Evolutionary conservation across 2,113 vertebrate genomes (phyloP).

Genomic region (Taurulus bubalis): DNA sequence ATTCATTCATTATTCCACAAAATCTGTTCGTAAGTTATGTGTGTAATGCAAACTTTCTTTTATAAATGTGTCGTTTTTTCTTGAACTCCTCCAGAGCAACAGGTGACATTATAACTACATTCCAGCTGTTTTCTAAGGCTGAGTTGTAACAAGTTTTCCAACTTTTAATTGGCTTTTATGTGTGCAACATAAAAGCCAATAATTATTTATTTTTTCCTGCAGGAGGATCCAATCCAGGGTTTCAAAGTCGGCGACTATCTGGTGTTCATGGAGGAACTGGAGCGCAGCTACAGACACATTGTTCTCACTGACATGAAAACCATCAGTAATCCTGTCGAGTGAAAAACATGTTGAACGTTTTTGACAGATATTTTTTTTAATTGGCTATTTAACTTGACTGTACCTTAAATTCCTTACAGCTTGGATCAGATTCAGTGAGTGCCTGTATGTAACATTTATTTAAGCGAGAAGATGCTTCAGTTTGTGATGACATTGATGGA

Average conservation of each 20-base stretch:
- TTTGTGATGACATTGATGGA: neutral
- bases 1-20: too few species aligned
- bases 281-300: slow-evolving; percentile 85
- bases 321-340: slow-evolving; percentile 60
- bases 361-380: neutral
- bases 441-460: neutral
- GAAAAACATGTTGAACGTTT: neutral
- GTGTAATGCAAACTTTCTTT: too few species aligned
- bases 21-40: too few species aligned
- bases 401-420: neutral
- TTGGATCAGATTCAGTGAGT: neutral
- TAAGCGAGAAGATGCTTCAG: neutral
- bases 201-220: too few species aligned
- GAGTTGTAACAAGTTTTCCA: neutral
- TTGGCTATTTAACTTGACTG: neutral
- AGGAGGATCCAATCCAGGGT: slow-evolving; percentile 93
- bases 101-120: neutral
- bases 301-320: slow-evolving; percentile 90
- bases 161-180: neutral
- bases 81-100: neutral
- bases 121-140: neutral
- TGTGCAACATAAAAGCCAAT: neutral
- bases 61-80: neutral
- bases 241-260: slow-evolving; percentile 90
- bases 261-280: slow-evolving; percentile 91